These are phyloP conservation scores for Drosophila kuntzei DNA, from an alignment of 2,888 invertebrate species.

Conservation along the genomic window DNA sequence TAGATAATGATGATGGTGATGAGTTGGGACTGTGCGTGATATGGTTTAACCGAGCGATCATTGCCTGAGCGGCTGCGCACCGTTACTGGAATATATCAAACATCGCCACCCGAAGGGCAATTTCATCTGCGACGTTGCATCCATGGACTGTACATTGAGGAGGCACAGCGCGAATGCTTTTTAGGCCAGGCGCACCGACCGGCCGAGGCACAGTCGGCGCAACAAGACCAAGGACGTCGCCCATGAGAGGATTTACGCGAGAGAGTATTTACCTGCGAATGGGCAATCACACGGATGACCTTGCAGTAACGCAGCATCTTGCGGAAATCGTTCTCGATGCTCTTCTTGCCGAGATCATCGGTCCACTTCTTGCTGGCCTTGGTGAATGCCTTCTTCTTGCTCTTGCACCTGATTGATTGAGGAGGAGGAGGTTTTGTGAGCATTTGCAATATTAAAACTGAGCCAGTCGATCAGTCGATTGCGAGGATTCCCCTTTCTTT, in stretches of 20 bases:
- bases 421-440: constrained; percentile 48
- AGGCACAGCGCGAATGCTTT: constrained; percentile 82
- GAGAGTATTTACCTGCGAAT: constrained; percentile 93
- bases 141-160: constrained; percentile 80
- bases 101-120: constrained; percentile 85
- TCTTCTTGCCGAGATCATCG: constrained; percentile 97
- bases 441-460: constrained; percentile 51
- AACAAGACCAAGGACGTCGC: constrained; percentile 84
- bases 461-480: constrained; percentile 37
- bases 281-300: constrained; percentile 97
- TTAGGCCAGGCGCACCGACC: constrained; percentile 79
- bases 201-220: constrained; percentile 58
- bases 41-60: constrained; percentile 85
- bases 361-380: constrained; percentile 99
- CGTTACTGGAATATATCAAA: constrained; percentile 86
- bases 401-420: constrained; percentile 93
- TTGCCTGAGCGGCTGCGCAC: constrained; percentile 84
- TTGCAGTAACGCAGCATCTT: constrained; percentile 99
- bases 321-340: constrained; percentile 98
- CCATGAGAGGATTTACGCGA: background rate
- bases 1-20: background rate
- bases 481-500: constrained; percentile 8
- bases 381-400: constrained; percentile 99
- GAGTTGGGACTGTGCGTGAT: constrained; percentile 83
- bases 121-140: constrained; percentile 85